A percentile compares a stretch with the other conserved stretches of the same genome.
Evolutionary conservation across 2,797 vertebrate genomes (phyloP).

Genomic region (Sebastes cheni): DNA sequence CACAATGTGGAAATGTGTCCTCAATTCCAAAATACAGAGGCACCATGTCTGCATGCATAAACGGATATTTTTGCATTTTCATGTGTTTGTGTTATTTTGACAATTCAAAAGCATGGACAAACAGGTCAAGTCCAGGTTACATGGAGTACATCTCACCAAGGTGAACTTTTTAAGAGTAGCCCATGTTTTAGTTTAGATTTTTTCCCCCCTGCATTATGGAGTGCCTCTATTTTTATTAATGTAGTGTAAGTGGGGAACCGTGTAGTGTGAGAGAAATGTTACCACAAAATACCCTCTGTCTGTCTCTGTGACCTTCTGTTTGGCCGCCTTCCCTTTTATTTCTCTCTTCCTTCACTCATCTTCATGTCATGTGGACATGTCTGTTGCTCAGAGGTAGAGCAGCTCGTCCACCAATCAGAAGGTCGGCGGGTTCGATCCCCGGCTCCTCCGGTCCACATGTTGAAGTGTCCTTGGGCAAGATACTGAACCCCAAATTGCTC

Average conservation of each 20-base stretch:
- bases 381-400: too few relatives aligned
- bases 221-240: slow-evolving; percentile 6
- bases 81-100: not conserved
- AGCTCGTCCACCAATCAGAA: too few relatives aligned
- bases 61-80: not conserved
- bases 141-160: not conserved
- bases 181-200: not conserved
- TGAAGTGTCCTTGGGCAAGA: too few relatives aligned
- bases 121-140: not conserved
- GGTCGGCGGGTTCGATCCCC: too few relatives aligned
- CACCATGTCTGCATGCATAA: not conserved
- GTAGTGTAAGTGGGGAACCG: not conserved
- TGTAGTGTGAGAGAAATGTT: not conserved
- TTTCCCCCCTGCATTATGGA: not conserved
- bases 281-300: not conserved
- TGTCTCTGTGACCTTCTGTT: not conserved
- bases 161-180: not conserved
- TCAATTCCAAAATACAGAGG: not conserved
- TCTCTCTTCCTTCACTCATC: not conserved
- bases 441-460: too few relatives aligned
- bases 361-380: not conserved
- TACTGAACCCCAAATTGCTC: too few relatives aligned
- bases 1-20: not conserved
- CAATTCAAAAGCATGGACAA: not conserved
- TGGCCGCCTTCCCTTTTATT: too few relatives aligned